Evolutionary conservation across 2,888 invertebrate genomes (phyloP), one percentile per base, ranked within the genome.

Genomic region (Pseudococcus longispinus): DNA sequence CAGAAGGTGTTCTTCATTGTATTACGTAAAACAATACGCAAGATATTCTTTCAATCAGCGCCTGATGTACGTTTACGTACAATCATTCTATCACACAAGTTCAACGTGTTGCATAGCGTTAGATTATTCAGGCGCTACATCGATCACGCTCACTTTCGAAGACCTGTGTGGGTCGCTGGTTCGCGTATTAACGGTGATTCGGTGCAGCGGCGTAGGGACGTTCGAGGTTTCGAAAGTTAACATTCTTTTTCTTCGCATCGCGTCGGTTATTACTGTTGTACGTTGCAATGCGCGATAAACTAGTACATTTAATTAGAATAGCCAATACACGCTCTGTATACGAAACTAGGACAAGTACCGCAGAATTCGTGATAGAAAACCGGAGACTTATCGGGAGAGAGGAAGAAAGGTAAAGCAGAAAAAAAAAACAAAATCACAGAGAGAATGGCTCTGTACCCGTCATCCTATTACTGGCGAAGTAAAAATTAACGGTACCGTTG

Each of bases 321-420:
- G 26, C 70, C 32, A n/a, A 32, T 29, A 29, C 74, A 13, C 32
- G 65, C 65, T 65, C 74, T 23, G 6, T n/a, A n/a, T 26, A 13
- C 29, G 74, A 74, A 74, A 37, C 37, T 74, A 74, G 74, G 74
- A 74, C 74, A 74, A 74, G 37, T 70, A 70, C 32, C n/a, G n/a
- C 9, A 74, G n/a, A 74, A 74, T 74, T 74, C 74, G 74, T 74
- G 74, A 74, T 74, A 74, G 74, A 74, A 74, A 74, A 74, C 37
- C n/a, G 13, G 15, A 8, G 37, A 37, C 8, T 37, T 37, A 37
- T 8, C 5, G 8, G 37, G 8, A 8, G 55, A 55, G 20, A 15
- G n/a, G n/a, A n/a, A n/a, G n/a, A n/a, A n/a, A n/a, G n/a, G n/a
- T n/a, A n/a, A n/a, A n/a, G 29, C 70, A 70, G 26, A 70, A 23